Evolutionary conservation across 2,888 invertebrate species (phyloP).

Genomic region (Ennomos fuscantarius): DNA sequence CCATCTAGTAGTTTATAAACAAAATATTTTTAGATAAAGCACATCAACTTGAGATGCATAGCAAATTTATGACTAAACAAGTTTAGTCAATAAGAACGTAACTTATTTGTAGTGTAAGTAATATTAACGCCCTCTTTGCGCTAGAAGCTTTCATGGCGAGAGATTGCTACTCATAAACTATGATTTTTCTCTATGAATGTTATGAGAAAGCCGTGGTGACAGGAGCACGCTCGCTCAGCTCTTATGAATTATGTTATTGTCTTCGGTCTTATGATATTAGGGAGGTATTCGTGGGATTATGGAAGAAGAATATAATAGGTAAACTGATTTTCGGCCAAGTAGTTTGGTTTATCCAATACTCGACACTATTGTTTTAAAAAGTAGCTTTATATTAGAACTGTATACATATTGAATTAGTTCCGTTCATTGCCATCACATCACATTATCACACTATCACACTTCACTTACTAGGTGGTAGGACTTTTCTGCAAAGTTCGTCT

Average conservation of each 20-base stretch:
- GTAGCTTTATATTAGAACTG: no score
- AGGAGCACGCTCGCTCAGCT: slow-evolving; percentile 37
- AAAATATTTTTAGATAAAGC: no score
- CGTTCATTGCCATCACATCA: no score
- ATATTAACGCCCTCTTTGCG: slow-evolving; percentile 65
- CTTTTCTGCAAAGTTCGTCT: no score
- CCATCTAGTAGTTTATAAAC: slow-evolving; percentile 3
- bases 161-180: slow-evolving; percentile 77
- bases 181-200: slow-evolving; percentile 78
- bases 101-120: slow-evolving; percentile 71
- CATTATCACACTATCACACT: no score
- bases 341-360: no score
- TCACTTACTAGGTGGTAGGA: no score
- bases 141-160: slow-evolving; percentile 72
- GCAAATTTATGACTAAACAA: slow-evolving; percentile 8
- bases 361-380: no score
- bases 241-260: slow-evolving; percentile 27
- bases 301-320: not conserved
- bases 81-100: slow-evolving; percentile 65
- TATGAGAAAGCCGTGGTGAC: slow-evolving; percentile 65
- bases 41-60: no score
- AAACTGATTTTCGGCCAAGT: no score
- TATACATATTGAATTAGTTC: no score
- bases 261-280: slow-evolving; percentile 5
- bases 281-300: not conserved